These are phyloP conservation scores for Heterodera schachtii DNA, from an alignment of 1,140 invertebrate genomes.

Conservation along the genomic window DNA sequence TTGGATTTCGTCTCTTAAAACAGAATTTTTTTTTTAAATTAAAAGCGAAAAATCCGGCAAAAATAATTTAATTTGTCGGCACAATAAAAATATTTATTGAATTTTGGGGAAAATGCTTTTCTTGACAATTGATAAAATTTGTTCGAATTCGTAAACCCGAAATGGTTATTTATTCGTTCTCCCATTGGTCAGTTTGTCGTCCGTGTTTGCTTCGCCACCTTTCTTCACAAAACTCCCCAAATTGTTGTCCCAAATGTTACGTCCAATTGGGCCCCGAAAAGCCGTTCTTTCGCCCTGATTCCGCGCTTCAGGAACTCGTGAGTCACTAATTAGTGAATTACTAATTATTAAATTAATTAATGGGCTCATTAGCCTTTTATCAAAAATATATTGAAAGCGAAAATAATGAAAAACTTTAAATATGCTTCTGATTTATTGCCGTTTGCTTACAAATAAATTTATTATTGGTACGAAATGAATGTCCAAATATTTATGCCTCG, in stretches of 20 bases:
- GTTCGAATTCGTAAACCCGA: background rate
- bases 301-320: constrained; percentile 28
- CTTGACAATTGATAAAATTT: constrained; percentile 14
- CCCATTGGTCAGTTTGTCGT: constrained; percentile 33
- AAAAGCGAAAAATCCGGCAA: too few relatives aligned
- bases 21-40: too few relatives aligned
- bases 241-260: constrained; percentile 37
- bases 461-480: too few relatives aligned
- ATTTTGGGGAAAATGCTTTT: background rate
- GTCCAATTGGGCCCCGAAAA: constrained; percentile 22
- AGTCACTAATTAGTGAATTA: background rate
- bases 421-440: too few relatives aligned
- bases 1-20: too few relatives aligned
- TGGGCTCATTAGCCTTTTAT: background rate
- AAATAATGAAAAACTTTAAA: too few relatives aligned
- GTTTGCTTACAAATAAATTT: too few relatives aligned
- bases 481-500: too few relatives aligned
- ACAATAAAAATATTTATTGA: too few relatives aligned
- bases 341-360: background rate
- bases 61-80: too few relatives aligned
- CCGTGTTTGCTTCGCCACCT: constrained; percentile 28
- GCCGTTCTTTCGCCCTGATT: constrained; percentile 12
- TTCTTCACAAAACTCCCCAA: background rate
- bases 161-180: background rate
- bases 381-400: background rate